Evolutionary conservation across 2,888 invertebrate species (phyloP), one percentile per base, ranked within the genome.

Genomic region (Sthenelais limicola): DNA sequence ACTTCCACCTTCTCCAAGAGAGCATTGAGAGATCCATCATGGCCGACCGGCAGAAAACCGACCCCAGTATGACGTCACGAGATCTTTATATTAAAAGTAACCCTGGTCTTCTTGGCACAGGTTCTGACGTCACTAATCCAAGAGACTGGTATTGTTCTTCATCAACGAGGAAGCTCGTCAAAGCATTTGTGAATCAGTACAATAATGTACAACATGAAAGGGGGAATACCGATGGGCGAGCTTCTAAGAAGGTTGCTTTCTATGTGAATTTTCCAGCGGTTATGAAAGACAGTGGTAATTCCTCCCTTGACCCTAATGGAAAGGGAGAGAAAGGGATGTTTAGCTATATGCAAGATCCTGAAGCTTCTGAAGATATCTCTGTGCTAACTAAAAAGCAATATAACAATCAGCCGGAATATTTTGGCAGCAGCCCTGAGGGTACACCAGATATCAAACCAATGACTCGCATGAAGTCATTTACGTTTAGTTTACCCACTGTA

Each of bases 61-160:
- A 51, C 51, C 68, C 33, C 12, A 30, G 26, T 48, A 12, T 51
- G 15, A 68, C 51, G 1, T 38, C 51, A 7, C 24, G 52, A 28
- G 68, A 68, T 24, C 35, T 68, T 9, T 68, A 68, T 26, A 33
- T 68, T 30, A 68, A 48, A 30, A 68, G 68, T 24, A 68, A 68
- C 68, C 68, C 68, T 4, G 68, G 68, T 3, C 52, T 68, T 0
- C 68, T 68, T 32, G 68, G 35, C 4, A 30, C 48, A 3, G 49
- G 49, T 24, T 32, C 35, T 32, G 68, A 68, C 52, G 47, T 68
- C 47, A 68, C 68, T 33, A 68, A 68, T 38, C 68, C 68, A 1
- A 32, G 68, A 2, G 68, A 68, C 33, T 68, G 68, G 68, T 68
- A 68, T 30, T 33, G 52, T 21, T 51, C 68, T 3, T 15, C 33